Percentiles rank a stretch among this genome's conserved stretches.
Evolutionary conservation across 1,140 invertebrate species (phyloP).

Genomic region (Drosophila mayri): DNA sequence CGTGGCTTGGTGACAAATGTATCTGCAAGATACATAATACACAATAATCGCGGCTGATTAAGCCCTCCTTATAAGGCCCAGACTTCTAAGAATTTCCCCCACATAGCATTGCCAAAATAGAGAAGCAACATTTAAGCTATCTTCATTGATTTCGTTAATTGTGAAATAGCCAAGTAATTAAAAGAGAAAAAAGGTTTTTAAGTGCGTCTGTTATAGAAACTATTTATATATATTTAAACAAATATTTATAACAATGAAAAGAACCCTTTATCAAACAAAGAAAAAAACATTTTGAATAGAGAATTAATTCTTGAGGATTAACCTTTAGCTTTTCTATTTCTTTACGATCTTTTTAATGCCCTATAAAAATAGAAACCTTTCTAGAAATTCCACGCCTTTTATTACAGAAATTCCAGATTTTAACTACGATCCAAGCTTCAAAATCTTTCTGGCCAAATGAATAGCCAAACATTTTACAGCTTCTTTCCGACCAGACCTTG

Average conservation of each 20-base stretch:
- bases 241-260: background rate
- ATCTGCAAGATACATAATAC: constrained; percentile 49
- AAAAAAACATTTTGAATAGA: background rate
- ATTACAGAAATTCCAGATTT: constrained; percentile 29
- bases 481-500: constrained; percentile 51
- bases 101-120: background rate
- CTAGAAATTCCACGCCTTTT: constrained; percentile 1
- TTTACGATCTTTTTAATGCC: constrained; percentile 35
- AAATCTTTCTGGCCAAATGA: background rate
- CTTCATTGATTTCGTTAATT: constrained; percentile 4
- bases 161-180: background rate
- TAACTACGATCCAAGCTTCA: constrained; percentile 3
- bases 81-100: constrained; percentile 11
- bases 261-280: background rate
- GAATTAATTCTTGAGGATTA: background rate
- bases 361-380: constrained; percentile 22
- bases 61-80: constrained; percentile 20
- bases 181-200: too few relatives aligned
- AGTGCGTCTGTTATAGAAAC: too few relatives aligned
- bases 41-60: constrained; percentile 39
- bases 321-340: background rate
- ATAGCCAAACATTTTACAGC: constrained; percentile 21
- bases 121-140: background rate
- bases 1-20: constrained; percentile 48
- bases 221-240: background rate